A percentile compares a stretch with the other conserved stretches of the same genome.
Conservation (phyloP, 2,797 vertebrate genomes). For the Podargus strigoides region DNA sequence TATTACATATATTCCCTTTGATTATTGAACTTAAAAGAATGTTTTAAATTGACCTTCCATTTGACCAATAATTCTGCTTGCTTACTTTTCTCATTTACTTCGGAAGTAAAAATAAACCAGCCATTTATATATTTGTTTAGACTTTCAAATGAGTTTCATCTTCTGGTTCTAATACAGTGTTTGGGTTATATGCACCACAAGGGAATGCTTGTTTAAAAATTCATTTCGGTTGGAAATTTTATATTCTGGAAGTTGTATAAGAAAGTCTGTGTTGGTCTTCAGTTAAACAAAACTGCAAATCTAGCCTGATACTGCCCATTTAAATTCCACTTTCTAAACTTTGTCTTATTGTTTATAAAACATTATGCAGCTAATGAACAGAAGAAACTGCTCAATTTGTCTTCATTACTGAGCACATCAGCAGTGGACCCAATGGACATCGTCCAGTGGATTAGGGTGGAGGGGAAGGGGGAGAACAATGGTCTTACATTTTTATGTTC, state of each 20-base stretch:
- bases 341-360: slow-evolving; percentile 21
- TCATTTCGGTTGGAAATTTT: neutral
- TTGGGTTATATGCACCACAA: neutral
- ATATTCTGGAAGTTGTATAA: neutral
- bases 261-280: neutral
- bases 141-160: neutral
- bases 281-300: neutral
- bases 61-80: slow-evolving; percentile 7
- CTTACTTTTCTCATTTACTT: neutral
- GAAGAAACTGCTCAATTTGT: slow-evolving; percentile 44
- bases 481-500: neutral
- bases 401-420: slow-evolving; percentile 49
- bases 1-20: neutral
- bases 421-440: neutral
- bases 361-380: slow-evolving; percentile 11
- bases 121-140: slow-evolving; percentile 4
- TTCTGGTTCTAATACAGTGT: neutral
- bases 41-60: neutral
- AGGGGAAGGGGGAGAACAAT: neutral
- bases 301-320: neutral
- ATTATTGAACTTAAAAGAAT: neutral
- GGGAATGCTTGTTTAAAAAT: slow-evolving; percentile 30
- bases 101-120: slow-evolving; percentile 33
- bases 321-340: neutral
- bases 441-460: neutral